A percentile compares a stretch with the other conserved stretches of the same genome.
Evolutionary conservation across 1,140 invertebrate genomes (phyloP).

Genomic region (Orchesella cincta): DNA sequence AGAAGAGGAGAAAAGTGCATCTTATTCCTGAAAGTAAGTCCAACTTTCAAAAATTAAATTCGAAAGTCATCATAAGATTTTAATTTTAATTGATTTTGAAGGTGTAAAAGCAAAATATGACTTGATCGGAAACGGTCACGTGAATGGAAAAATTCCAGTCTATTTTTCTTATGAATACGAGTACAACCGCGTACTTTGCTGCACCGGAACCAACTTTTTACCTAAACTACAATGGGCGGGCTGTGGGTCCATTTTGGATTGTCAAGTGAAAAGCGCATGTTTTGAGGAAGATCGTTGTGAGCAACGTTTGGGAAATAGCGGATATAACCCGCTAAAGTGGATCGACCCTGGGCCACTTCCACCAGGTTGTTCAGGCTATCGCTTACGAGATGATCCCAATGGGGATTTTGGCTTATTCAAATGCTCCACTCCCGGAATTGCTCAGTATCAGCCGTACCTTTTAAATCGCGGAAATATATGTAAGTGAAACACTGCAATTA

Average conservation of each 20-base stretch:
- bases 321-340: conserved; percentile 30
- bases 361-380: conserved; percentile 32
- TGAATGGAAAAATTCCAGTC: conserved; percentile 19
- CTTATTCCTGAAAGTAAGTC: conserved; percentile 36
- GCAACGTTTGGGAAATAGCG: conserved; percentile 14
- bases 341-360: conserved; percentile 35
- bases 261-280: conserved; percentile 43
- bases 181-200: conserved; percentile 34
- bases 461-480: conserved; percentile 43
- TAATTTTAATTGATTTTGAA: background rate
- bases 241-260: conserved; percentile 41
- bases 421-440: conserved; percentile 36
- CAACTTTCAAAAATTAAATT: background rate
- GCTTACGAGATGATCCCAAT: conserved; percentile 37
- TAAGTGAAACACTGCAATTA: conserved; percentile 34
- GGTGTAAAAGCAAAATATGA: conserved; percentile 31
- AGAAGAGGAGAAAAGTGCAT: conserved; percentile 32
- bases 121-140: background rate
- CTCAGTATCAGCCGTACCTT: conserved; percentile 43
- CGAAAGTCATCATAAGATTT: background rate
- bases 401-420: conserved; percentile 42
- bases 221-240: conserved; percentile 40
- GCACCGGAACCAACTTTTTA: background rate
- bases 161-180: conserved; percentile 41
- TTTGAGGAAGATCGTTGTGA: conserved; percentile 43